These are phyloP conservation scores for Hypotaenidia philippensis DNA, from an alignment of 2,797 vertebrate species.

Conservation along the genomic window DNA sequence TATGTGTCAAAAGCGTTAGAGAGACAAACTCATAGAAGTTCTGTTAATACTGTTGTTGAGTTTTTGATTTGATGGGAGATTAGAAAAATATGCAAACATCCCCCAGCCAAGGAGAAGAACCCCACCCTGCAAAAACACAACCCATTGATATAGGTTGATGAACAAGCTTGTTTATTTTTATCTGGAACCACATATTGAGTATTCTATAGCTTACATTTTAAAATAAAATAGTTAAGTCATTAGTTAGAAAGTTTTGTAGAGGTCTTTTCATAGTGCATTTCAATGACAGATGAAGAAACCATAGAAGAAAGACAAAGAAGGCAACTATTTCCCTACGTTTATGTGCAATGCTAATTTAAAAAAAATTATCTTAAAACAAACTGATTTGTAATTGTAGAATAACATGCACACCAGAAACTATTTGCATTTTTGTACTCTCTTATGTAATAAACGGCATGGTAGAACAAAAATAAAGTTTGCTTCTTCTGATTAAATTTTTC, in stretches of 20 bases:
- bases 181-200: conserved; percentile 26
- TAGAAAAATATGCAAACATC: conserved; percentile 7
- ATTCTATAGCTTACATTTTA: conserved; percentile 44
- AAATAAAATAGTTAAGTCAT: conserved; percentile 7
- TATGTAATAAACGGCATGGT: not conserved
- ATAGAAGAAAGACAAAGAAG: conserved; percentile 27
- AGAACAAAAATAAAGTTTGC: not conserved
- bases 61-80: not conserved
- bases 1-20: not conserved
- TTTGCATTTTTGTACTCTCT: not conserved
- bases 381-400: not conserved
- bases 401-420: not conserved
- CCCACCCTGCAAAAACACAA: not conserved
- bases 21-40: not conserved
- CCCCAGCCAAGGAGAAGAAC: conserved; percentile 11
- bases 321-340: not conserved
- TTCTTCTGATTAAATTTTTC: conserved; percentile 22
- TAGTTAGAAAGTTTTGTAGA: conserved; percentile 9
- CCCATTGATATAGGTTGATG: conserved; percentile 33
- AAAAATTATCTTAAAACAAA: not conserved
- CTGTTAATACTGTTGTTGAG: not conserved
- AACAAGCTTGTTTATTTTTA: conserved; percentile 75
- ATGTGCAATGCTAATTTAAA: not conserved
- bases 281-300: not conserved
- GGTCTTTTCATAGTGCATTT: not conserved